Evolutionary conservation across 2,113 vertebrate species (phyloP), one percentile per base, ranked within the genome.

Genomic region (Sebastes schlegelii): DNA sequence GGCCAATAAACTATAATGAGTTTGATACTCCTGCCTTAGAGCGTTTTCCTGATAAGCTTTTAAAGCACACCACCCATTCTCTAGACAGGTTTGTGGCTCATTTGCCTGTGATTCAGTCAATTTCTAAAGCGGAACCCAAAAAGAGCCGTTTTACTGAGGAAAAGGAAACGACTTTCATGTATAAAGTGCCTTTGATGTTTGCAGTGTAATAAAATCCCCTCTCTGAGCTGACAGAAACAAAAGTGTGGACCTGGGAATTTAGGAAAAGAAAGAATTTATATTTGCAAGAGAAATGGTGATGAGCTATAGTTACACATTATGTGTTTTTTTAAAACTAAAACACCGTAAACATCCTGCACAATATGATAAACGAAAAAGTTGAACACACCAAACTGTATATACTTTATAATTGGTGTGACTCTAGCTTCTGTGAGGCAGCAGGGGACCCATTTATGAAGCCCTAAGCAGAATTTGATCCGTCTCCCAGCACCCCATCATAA

Each of bases 111-210:
- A 82, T 46, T 57, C 60, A 21, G 26, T n/a, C 45, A 0, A 8
- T 74, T 79, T 51, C 55, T 43, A 52, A 70, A 51, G 6, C 42
- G 5, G 26, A 82, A 2, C 61, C 48, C 40, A 17, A 43, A 82
- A 88, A 57, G 46, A 68, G 54, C 57, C 11, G 10, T 76, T 71
- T 55, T 12, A 45, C 80, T 21, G 26, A 67, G 21, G 10, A 6
- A 45, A 68, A 14, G 19, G 62, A 14, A 67, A 26, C 4, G 5
- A 51, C 49, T 65, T 78, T 60, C 0, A 74, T 74, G 73, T 23
- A 3, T 13, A 34, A 64, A 75, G 55, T 12, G n/a, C 66, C 68
- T 86, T 69, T 80, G 2, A 83, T 80, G 72, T 88, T 72, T 65
- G 3, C 21, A 2, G 4, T 14, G 43, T 46, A 40, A 73, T 71